phyloP scores from a whole-genome alignment of 2,113 vertebrate species.

The Numida meleagris region DNA sequence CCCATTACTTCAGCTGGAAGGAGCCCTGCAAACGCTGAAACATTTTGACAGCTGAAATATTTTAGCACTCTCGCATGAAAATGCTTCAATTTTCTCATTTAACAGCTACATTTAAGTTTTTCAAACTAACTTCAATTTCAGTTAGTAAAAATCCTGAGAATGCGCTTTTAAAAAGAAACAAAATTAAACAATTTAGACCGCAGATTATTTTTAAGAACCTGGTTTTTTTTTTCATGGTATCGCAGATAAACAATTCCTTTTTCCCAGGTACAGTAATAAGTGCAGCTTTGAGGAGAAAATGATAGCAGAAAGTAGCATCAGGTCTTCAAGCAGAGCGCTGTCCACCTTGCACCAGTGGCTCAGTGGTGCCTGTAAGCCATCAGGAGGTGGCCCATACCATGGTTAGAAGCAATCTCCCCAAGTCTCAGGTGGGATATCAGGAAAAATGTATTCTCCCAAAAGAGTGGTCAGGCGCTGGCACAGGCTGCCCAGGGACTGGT shows the following conservation, averaged over 20 bases:
- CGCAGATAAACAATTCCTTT: not conserved
- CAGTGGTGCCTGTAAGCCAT: not conserved
- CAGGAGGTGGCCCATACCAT: not conserved
- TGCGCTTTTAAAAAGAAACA: not conserved
- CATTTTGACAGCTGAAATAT: conserved; percentile 37
- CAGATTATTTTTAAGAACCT: not conserved
- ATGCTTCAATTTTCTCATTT: conserved; percentile 24
- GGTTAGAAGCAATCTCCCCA: not conserved
- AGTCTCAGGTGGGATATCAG: not conserved
- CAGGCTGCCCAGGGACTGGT: no score
- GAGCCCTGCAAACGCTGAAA: not conserved
- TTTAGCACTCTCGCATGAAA: not conserved
- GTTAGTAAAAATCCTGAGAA: not conserved
- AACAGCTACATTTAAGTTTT: not conserved
- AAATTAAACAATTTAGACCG: not conserved
- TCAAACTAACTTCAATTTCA: not conserved
- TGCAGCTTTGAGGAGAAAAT: not conserved
- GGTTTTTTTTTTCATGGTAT: not conserved
- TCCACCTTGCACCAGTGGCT: not conserved
- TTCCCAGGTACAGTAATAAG: not conserved
- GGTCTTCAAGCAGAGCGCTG: not conserved
- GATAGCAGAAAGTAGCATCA: not conserved
- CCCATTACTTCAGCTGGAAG: not conserved
- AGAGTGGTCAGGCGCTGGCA: no score
- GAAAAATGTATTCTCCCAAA: no score